Conservation (phyloP, 2,888 invertebrate species). For the Criorhina ranunculi region DNA sequence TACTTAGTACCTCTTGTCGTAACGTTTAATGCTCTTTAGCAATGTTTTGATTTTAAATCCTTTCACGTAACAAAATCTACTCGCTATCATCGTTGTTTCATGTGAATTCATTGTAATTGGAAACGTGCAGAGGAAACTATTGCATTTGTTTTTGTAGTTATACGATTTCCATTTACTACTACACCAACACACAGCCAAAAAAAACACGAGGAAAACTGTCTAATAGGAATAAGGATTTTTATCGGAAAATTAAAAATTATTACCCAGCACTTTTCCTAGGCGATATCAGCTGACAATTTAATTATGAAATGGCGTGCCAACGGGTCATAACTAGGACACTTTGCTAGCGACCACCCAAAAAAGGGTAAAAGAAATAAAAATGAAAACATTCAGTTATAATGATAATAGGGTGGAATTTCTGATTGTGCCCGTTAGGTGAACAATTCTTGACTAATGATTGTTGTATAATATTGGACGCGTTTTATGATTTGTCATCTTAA, state of each 20-base stretch:
- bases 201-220: slow-evolving; percentile 21
- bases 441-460: slow-evolving; percentile 48
- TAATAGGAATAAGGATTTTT: slow-evolving; percentile 39
- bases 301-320: slow-evolving; percentile 70
- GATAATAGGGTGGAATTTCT: slow-evolving; percentile 40
- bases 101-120: slow-evolving; percentile 34
- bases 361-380: slow-evolving; percentile 34
- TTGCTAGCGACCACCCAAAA: slow-evolving; percentile 15
- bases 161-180: background rate
- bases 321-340: slow-evolving; percentile 58
- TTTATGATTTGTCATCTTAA: slow-evolving; percentile 20
- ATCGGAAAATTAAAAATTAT: slow-evolving; percentile 53
- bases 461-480: slow-evolving; percentile 15
- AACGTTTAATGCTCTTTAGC: slow-evolving; percentile 38
- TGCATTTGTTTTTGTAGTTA: slow-evolving; percentile 27
- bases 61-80: slow-evolving; percentile 9
- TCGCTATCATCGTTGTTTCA: background rate
- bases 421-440: slow-evolving; percentile 22
- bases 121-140: slow-evolving; percentile 53
- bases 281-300: slow-evolving; percentile 70
- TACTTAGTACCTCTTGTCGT: slow-evolving; percentile 29
- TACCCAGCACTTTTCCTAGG: slow-evolving; percentile 39
- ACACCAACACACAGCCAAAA: too few species aligned
- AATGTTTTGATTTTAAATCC: slow-evolving; percentile 31
- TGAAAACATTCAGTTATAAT: slow-evolving; percentile 54